Evolutionary conservation across 1,140 invertebrate genomes (phyloP).

Genomic region (Holotrichia oblita): DNA sequence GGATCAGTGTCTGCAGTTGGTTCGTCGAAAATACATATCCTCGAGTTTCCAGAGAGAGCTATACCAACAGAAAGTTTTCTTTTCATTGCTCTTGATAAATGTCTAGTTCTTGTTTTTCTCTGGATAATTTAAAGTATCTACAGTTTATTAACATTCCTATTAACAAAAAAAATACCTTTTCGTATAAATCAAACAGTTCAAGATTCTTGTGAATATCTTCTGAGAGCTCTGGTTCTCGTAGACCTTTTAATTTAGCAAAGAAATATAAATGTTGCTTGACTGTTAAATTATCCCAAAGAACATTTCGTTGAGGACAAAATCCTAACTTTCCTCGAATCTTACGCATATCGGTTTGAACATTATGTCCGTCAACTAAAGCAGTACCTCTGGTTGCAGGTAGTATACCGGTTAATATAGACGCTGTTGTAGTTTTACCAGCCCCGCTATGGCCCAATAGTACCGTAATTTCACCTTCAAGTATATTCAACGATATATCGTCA

Average conservation of each 20-base stretch:
- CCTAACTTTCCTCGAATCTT: constrained; percentile 68
- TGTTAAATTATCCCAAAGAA: constrained; percentile 80
- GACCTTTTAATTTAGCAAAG: background rate
- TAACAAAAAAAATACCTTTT: background rate
- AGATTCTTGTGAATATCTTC: background rate
- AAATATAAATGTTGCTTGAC: constrained; percentile 72
- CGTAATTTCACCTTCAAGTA: constrained; percentile 74
- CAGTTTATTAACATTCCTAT: background rate
- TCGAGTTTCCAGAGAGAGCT: constrained; percentile 66
- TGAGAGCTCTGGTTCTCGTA: background rate
- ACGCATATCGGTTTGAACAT: constrained; percentile 41
- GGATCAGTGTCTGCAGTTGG: constrained; percentile 96
- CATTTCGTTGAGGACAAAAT: constrained; percentile 85
- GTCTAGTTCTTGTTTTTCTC: constrained; percentile 44
- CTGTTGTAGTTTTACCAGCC: constrained; percentile 66
- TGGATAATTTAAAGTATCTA: background rate
- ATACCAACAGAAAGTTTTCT: constrained; percentile 73
- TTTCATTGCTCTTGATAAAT: constrained; percentile 75
- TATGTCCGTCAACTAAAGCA: constrained; percentile 71
- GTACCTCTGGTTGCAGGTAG: constrained; percentile 70
- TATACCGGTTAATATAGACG: constrained; percentile 77
- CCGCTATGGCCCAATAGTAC: constrained; percentile 80
- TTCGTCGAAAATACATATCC: constrained; percentile 81
- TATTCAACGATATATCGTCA: constrained; percentile 65
- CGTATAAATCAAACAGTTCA: background rate